phyloP scores from a whole-genome alignment of 2,888 invertebrate genomes.

The Venustoraphidia nigricollis region DNA sequence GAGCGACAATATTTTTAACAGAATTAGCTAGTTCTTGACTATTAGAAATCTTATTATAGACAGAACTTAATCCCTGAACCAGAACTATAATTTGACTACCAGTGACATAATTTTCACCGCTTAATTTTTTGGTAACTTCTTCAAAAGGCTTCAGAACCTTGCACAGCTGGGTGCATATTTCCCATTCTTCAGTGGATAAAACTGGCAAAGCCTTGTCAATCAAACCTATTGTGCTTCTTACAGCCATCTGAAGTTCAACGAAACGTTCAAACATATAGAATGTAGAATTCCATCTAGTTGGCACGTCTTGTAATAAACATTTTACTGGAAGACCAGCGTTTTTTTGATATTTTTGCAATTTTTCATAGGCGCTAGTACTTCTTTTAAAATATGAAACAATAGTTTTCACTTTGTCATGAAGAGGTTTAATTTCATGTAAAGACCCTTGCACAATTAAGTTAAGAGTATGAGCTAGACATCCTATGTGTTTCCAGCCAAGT shows the following conservation, averaged over 20 bases:
- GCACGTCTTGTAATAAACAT: constrained; percentile 11
- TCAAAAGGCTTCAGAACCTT: constrained; percentile 9
- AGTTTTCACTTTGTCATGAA: constrained; percentile 10
- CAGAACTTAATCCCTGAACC: constrained; percentile 3
- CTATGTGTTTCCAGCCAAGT: no score
- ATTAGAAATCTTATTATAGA: constrained; percentile 4
- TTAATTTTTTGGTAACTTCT: constrained; percentile 7
- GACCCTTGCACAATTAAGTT: constrained; percentile 11
- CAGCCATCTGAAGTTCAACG: constrained; percentile 9
- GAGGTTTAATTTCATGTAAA: constrained; percentile 3
- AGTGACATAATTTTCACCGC: constrained; percentile 9
- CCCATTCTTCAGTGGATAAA: constrained; percentile 9
- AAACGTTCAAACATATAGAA: constrained; percentile 13
- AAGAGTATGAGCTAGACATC: constrained; percentile 11
- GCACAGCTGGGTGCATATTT: constrained; percentile 7
- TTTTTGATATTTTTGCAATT: constrained; percentile 19
- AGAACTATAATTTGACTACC: constrained; percentile 7
- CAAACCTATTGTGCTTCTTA: constrained; percentile 12
- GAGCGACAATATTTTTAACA: neutral
- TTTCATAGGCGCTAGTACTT: constrained; percentile 12
- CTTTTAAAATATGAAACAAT: constrained; percentile 15
- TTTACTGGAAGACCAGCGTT: no score
- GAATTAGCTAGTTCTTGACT: no score
- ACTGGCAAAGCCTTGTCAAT: constrained; percentile 8
- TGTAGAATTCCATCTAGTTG: constrained; percentile 14